These are phyloP conservation scores for Columbina picui DNA, from an alignment of 2,113 vertebrate genomes.

Conservation along the genomic window DNA sequence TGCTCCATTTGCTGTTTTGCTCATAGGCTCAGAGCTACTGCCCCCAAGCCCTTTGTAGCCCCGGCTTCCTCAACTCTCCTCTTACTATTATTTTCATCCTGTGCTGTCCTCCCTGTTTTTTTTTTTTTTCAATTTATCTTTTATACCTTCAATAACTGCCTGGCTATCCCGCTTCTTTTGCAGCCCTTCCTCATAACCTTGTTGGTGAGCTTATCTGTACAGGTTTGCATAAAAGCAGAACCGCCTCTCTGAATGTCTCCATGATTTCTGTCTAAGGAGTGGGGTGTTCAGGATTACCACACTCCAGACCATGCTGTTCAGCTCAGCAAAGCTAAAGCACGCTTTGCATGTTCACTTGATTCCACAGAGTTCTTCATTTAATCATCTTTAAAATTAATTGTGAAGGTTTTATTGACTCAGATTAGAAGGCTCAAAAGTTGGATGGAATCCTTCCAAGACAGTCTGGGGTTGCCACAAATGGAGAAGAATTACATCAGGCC, in stretches of 20 bases:
- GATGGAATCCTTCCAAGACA: neutral
- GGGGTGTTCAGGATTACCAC: neutral
- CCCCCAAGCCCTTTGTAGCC: neutral
- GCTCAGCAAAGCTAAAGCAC: neutral
- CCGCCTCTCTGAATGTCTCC: neutral
- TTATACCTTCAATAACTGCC: neutral
- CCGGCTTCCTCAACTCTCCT: neutral
- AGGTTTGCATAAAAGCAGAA: neutral
- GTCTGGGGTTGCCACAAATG: neutral
- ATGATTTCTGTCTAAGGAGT: neutral
- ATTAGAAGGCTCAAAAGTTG: neutral
- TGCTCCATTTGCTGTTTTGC: neutral
- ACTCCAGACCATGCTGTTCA: neutral
- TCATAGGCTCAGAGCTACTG: neutral
- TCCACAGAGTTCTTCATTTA: neutral
- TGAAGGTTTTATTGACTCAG: neutral
- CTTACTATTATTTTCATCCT: neutral
- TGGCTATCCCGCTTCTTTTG: neutral
- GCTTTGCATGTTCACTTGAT: accelerated
- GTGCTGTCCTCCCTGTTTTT: neutral
- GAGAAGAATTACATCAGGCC: neutral
- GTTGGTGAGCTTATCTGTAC: neutral
- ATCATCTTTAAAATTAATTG: neutral
- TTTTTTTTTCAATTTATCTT: neutral
- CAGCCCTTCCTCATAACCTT: neutral